Percentiles rank a stretch among this genome's conserved stretches.
Conservation (phyloP, 1,140 invertebrate genomes). For the Ctenoplectra terminalis region DNA sequence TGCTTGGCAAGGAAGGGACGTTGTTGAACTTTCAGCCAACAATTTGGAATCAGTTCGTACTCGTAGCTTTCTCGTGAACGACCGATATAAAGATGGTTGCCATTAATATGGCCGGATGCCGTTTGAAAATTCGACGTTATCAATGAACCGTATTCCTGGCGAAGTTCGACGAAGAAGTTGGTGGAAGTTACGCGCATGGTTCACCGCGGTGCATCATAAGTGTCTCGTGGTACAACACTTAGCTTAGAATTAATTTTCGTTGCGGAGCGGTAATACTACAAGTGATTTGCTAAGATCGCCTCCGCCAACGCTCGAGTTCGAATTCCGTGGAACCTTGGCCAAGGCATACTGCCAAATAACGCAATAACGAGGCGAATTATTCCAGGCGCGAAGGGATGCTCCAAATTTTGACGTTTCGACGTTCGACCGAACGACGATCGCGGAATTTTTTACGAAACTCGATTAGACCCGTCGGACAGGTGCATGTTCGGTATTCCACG, state of each 20-base stretch:
- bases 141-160: not conserved
- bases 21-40: conserved; percentile 3
- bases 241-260: conserved; percentile 8
- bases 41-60: not conserved
- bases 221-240: conserved; percentile 3
- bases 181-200: not conserved
- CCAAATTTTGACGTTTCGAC: conserved; percentile 12
- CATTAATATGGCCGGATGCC: not conserved
- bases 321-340: not conserved
- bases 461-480: too few relatives aligned
- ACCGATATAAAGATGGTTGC: too few relatives aligned
- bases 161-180: not conserved
- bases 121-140: not conserved
- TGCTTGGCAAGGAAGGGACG: not conserved
- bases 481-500: too few relatives aligned
- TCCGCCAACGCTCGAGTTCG: not conserved
- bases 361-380: conserved; percentile 17
- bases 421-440: not conserved
- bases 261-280: not conserved
- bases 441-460: not conserved
- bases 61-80: too few relatives aligned
- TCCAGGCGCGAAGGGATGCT: not conserved
- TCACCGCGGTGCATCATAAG: not conserved
- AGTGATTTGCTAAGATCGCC: conserved; percentile 14
- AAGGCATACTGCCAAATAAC: conserved; percentile 22